phyloP scores from a whole-genome alignment of 2,113 vertebrate species.

The Psilopsiagon aymara region DNA sequence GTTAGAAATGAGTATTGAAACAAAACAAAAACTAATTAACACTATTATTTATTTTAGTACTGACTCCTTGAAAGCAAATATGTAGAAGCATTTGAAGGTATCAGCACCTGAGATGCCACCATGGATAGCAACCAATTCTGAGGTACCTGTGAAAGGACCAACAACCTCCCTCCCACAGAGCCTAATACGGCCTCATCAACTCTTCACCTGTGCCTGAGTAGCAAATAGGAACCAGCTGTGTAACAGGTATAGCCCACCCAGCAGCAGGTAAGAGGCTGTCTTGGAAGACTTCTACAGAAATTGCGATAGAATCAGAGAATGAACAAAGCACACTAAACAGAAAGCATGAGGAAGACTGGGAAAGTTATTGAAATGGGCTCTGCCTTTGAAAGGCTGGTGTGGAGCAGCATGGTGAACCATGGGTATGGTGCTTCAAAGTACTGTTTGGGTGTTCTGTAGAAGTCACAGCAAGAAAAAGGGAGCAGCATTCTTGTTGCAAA shows the following conservation, averaged over 20 bases:
- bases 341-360: no score
- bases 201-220: neutral
- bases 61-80: neutral
- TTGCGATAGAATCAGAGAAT: neutral
- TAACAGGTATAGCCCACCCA: neutral
- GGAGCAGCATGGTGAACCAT: neutral
- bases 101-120: neutral
- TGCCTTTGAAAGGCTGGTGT: neutral
- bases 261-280: neutral
- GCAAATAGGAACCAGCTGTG: neutral
- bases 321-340: fast-evolving
- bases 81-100: neutral
- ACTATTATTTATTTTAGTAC: neutral
- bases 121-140: neutral
- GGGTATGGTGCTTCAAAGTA: neutral
- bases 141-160: neutral
- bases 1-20: neutral
- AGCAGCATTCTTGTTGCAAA: neutral
- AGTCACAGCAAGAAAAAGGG: neutral
- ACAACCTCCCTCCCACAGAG: neutral
- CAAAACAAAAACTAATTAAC: neutral
- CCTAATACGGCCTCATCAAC: neutral
- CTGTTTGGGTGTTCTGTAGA: neutral
- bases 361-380: neutral
- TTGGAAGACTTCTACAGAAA: neutral